Evolutionary conservation across 2,888 invertebrate genomes (phyloP), one percentile per base, ranked within the genome.

Genomic region (Ganaspis brasiliensis): DNA sequence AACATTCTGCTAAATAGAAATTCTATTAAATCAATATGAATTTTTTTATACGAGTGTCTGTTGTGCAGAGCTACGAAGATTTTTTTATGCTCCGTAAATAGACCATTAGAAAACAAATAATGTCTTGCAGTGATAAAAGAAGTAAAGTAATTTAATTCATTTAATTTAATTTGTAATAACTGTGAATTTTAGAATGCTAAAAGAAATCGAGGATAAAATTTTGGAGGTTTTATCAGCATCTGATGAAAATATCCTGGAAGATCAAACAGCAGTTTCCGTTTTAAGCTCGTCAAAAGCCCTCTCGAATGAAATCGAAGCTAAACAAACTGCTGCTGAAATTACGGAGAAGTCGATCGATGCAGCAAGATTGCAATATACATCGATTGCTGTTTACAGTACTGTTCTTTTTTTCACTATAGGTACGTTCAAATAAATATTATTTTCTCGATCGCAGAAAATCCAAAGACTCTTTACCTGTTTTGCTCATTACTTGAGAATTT

Each of bases 161-260:
- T 49, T 49, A 37, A 24, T 24, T 3, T 67, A 67, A 72, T 63
- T 21, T n/a, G 45, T 52, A 35, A 49, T 21, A 77, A 77, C 70
- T 74, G n/a, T 78, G 72, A 72, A 77, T 88, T 88, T 4, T 79
- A 94, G 96, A 63, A 93, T 95, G 84, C 89, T 97, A 77, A 97
- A 98, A 88, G 97, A 98, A 83, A 97, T 98, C 74, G 98, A 98
- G 91, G 96, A 96, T 91, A 96, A 98, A 91, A 98, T 98, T 84
- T 93, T 98, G 6, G 95, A 95, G 90, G 95, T 96, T 0, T 90
- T 97, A 19, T 95, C 95, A 77, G 93, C 94, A 0, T 95, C 96
- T 0, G 94, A 95, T 83, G 96, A 95, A 73, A 96, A 96, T 89
- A 96, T 97, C 84, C 92, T 98, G 74, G 98, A 98, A 91, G 98